These are phyloP conservation scores for Panulirus ornatus DNA, from an alignment of 1,140 invertebrate genomes.

Conservation along the genomic window DNA sequence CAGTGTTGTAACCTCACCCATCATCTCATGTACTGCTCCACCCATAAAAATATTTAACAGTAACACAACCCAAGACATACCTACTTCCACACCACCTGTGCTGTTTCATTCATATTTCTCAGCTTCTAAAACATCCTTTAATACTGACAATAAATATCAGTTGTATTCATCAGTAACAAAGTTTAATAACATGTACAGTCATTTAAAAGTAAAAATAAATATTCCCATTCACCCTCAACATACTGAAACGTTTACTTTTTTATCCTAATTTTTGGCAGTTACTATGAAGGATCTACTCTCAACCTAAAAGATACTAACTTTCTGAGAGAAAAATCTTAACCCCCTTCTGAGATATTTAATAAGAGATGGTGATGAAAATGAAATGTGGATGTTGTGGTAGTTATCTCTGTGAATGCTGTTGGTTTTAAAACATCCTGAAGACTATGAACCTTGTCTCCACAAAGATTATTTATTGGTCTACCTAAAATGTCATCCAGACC, in stretches of 20 bases:
- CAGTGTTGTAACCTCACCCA: too few relatives aligned
- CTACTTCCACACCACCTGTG: too few relatives aligned
- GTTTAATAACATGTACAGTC: too few relatives aligned
- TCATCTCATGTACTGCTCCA: too few relatives aligned
- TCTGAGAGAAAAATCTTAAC: neutral
- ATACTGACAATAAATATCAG: too few relatives aligned
- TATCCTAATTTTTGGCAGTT: constrained; percentile 2
- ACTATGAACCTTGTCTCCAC: neutral
- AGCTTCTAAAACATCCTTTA: too few relatives aligned
- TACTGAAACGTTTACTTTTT: neutral
- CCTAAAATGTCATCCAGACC: constrained; percentile 87
- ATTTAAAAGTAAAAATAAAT: neutral
- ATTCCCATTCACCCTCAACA: neutral
- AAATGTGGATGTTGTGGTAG: neutral
- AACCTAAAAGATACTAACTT: neutral
- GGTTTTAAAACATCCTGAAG: neutral
- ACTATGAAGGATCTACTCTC: neutral
- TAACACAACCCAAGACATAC: too few relatives aligned
- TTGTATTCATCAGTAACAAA: too few relatives aligned
- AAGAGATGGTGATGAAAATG: neutral
- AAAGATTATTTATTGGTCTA: constrained; percentile 75
- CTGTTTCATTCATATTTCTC: too few relatives aligned
- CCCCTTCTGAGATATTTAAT: neutral
- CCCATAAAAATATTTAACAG: too few relatives aligned
- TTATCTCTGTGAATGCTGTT: neutral